These are phyloP conservation scores for Orestias chungarensis DNA, from an alignment of 2,797 vertebrate species.

Conservation along the genomic window DNA sequence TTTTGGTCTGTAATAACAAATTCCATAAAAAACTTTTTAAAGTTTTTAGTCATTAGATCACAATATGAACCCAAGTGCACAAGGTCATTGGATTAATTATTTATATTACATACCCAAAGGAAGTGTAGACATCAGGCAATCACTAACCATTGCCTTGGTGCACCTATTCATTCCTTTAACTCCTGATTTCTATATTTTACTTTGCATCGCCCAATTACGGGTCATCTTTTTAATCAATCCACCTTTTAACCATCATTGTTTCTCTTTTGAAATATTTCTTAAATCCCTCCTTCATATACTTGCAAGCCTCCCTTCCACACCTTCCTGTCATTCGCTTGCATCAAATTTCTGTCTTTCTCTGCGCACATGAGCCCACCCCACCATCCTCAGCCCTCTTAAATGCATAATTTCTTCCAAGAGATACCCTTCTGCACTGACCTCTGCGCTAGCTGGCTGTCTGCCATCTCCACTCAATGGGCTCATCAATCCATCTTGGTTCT, in stretches of 20 bases:
- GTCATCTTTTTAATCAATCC: slow-evolving; percentile 41
- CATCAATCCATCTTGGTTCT: slow-evolving; percentile 84
- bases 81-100: slow-evolving; percentile 41
- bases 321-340: slow-evolving; percentile 57
- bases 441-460: slow-evolving; percentile 78
- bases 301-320: slow-evolving; percentile 50
- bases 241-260: slow-evolving; percentile 39
- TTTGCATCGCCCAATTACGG: slow-evolving; percentile 45
- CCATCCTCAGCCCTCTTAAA: slow-evolving; percentile 82
- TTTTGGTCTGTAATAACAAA: not conserved
- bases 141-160: slow-evolving; percentile 44
- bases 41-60: not conserved
- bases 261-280: slow-evolving; percentile 60
- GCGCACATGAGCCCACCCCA: slow-evolving; percentile 65
- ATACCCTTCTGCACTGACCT: slow-evolving; percentile 82
- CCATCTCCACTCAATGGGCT: slow-evolving; percentile 80
- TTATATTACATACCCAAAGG: slow-evolving; percentile 64
- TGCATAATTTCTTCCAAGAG: slow-evolving; percentile 81
- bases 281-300: slow-evolving; percentile 62
- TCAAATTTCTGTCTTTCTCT: slow-evolving; percentile 61
- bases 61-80: not conserved
- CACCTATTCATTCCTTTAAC: slow-evolving; percentile 37
- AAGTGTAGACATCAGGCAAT: slow-evolving; percentile 50
- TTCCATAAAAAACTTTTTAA: not conserved
- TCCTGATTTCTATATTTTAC: slow-evolving; percentile 29